Conservation (phyloP, 1,140 invertebrate species). For the Caenorhabditis briggsae region DNA sequence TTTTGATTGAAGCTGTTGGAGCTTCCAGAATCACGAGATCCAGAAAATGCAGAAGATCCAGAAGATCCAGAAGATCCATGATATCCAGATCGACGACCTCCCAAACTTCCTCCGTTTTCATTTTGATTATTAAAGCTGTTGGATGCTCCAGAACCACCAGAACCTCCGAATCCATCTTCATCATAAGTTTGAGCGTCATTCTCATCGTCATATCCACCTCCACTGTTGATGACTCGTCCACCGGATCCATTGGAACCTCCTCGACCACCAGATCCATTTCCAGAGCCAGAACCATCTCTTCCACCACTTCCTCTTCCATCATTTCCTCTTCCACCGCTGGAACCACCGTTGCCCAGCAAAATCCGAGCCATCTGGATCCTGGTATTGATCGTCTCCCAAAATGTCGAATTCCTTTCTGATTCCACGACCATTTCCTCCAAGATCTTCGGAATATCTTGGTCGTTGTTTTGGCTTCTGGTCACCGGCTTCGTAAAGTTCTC, state of each 20-base stretch:
- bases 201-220: no score
- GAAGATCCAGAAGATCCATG: no score
- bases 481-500: background rate
- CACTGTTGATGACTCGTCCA: no score
- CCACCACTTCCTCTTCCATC: background rate
- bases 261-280: background rate
- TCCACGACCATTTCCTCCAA: background rate
- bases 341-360: no score
- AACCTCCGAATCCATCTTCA: no score
- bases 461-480: background rate
- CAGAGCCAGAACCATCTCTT: background rate
- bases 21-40: background rate
- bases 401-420: no score
- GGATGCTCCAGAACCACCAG: background rate
- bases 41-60: background rate
- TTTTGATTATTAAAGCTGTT: background rate
- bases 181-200: no score
- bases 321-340: background rate
- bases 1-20: background rate
- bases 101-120: no score
- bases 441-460: background rate
- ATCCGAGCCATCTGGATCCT: no score
- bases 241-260: background rate
- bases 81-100: no score
- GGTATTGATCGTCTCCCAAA: no score